Evolutionary conservation across 1,140 invertebrate species (phyloP), one percentile per base, ranked within the genome.

Genomic region (Drosophila funebris): DNA sequence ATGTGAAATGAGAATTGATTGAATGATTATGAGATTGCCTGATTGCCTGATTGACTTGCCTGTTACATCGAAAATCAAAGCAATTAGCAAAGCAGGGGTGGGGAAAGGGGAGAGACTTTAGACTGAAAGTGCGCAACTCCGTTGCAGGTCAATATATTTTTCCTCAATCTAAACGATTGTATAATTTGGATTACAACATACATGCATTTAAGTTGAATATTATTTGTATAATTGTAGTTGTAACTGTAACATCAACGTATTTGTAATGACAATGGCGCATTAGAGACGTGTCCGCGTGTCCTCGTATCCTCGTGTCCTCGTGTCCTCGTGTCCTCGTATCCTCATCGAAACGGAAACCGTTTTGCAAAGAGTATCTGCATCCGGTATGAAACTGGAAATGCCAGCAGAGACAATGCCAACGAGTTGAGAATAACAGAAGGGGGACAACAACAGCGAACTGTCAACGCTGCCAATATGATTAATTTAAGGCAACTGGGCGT

Each of bases 341-440:
- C 13, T 66, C 18, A 33, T 18, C 22, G 16, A 22, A 41, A 66
- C 66, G 33, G 43, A 37, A 58, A 33, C 36, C 66, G 44, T 79
- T 76, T 48, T 14, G 44, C 54, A 33, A 60, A 70, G 66, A 52
- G 48, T 43, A 48, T 66, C 66, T 54, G 70, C 50, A 69, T 50
- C 60, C 76, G 68, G 68, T 39, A 85, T 76, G 73, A 67, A 76
- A 76, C 68, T 83, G 76, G 48, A 79, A 85, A 67, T 31, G 33
- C 44, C 63, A 58, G 46, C 52, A 54, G 44, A 80, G 31, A 69
- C 77, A 72, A 85, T 85, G 77, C 64, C 68, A 80, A 80, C 57
- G 61, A 85, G 77, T 76, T 85, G 76, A 84, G 67, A 73, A 54
- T 33, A 11, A 53, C 33, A 48, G 14, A 33, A 41, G 13, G 5